These are phyloP conservation scores for Ginglymostoma cirratum DNA, from an alignment of 2,113 vertebrate species.

Conservation along the genomic window DNA sequence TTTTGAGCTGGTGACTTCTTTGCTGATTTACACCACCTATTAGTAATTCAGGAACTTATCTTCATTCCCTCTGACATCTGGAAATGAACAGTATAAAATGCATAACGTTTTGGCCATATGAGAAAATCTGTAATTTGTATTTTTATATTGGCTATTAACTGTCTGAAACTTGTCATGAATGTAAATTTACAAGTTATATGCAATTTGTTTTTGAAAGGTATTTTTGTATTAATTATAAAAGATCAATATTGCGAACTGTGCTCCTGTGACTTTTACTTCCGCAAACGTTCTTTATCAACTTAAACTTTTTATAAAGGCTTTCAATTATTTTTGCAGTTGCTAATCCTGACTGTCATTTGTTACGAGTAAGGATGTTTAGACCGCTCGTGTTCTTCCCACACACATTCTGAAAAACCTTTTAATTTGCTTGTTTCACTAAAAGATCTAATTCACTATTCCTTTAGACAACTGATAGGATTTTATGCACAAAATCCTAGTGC, in stretches of 20 bases:
- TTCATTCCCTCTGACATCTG: not conserved
- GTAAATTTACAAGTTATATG: not conserved
- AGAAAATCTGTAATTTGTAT: not conserved
- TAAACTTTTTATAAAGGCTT: not conserved
- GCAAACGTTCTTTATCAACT: too few species aligned
- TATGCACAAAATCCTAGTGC: too few species aligned
- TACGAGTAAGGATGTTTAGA: not conserved
- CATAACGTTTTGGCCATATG: not conserved
- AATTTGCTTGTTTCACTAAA: not conserved
- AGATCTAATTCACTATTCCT: not conserved
- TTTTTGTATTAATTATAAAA: slow-evolving; percentile 17
- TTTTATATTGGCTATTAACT: not conserved
- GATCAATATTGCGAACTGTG: not conserved
- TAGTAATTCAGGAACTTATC: not conserved
- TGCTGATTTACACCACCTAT: not conserved
- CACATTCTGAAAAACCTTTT: not conserved
- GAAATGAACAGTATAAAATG: not conserved
- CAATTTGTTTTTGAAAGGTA: not conserved
- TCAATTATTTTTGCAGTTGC: not conserved
- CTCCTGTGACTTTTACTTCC: not conserved
- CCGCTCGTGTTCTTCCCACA: not conserved
- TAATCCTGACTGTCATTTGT: not conserved
- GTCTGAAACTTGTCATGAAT: not conserved
- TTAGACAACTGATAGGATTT: not conserved
- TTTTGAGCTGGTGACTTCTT: not conserved